Evolutionary conservation across 1,140 invertebrate genomes (phyloP), one percentile per base, ranked within the genome.

Genomic region (Cardiocondyla obscurior): DNA sequence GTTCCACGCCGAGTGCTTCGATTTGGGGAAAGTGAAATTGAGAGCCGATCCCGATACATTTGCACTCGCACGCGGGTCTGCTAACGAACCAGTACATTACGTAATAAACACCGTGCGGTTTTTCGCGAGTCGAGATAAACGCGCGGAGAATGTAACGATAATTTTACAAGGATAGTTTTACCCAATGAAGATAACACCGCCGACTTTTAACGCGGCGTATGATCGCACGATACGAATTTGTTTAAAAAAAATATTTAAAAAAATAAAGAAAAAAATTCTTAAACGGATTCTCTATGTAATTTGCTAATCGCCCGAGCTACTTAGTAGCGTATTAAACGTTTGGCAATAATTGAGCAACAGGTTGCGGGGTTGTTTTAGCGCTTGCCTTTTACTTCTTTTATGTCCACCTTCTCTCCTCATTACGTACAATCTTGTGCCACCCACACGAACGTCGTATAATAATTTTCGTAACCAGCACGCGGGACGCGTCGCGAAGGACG

Each of bases 381-480:
- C 39, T 25, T 51, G 44, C 39, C 36, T 33, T 58, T 46, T 39
- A 30, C 14, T 25, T 49, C 42, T 51, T 39, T 51, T 36, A 44
- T 39, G n/a, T 60, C 53, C 55, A 22, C 39, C 36, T 42, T 74
- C 25, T 42, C 10, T 73, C 12, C 70, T 74, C 72, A 6, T 39
- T 84, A 36, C 12, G n/a, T 62, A 85, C 33, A 36, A 62, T 84
- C 65, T 81, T 30, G 42, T 72, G 81, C 55, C 74, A 81, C 73
- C 82, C 81, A 57, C 82, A 10, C 16, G 16, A 12, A 10, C 25
- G 60, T 30, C 25, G 16, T 42, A n/a, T n/a, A 42, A 84, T 67
- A 84, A n/a, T 84, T 85, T 85, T 84, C 58, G 64, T 84, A 84
- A 84, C 8, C 82, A 44, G 49, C 53, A n/a, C 57, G 53, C 28